phyloP scores from a whole-genome alignment of 2,797 vertebrate genomes.

The Myioborus melanocephalus region DNA sequence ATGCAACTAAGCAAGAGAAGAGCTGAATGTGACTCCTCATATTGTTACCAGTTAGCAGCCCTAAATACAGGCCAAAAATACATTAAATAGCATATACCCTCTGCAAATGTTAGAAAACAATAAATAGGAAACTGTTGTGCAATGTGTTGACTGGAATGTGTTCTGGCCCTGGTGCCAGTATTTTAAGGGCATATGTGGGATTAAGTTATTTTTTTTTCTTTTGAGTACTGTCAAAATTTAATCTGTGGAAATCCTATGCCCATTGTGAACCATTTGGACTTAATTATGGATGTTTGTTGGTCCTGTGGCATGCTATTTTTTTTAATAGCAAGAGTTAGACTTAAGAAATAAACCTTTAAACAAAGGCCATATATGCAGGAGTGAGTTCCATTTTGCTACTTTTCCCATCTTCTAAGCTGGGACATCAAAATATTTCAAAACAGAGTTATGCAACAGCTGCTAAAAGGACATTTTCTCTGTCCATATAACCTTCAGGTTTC shows the following conservation, averaged over 20 bases:
- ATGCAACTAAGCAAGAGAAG: background rate
- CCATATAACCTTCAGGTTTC: background rate
- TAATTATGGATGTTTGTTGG: background rate
- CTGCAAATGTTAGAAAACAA: background rate
- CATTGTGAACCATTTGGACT: background rate
- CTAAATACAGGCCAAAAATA: background rate
- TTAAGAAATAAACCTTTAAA: background rate
- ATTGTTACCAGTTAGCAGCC: background rate
- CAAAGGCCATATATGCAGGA: background rate
- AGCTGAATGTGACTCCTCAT: background rate
- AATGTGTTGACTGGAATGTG: background rate
- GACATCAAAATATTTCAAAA: background rate
- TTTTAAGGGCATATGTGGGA: background rate
- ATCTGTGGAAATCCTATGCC: background rate
- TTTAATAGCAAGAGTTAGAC: background rate
- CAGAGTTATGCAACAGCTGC: background rate
- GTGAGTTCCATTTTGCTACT: background rate
- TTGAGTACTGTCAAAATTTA: background rate
- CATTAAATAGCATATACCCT: background rate
- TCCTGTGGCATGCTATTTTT: background rate
- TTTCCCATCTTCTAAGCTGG: background rate
- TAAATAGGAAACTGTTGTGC: background rate
- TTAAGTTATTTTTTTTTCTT: background rate
- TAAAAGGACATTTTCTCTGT: background rate
- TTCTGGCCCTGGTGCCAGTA: background rate